A percentile compares a stretch with the other conserved stretches of the same genome.
Evolutionary conservation across 2,797 vertebrate species (phyloP).

Genomic region (Rhinoraja longicauda): DNA sequence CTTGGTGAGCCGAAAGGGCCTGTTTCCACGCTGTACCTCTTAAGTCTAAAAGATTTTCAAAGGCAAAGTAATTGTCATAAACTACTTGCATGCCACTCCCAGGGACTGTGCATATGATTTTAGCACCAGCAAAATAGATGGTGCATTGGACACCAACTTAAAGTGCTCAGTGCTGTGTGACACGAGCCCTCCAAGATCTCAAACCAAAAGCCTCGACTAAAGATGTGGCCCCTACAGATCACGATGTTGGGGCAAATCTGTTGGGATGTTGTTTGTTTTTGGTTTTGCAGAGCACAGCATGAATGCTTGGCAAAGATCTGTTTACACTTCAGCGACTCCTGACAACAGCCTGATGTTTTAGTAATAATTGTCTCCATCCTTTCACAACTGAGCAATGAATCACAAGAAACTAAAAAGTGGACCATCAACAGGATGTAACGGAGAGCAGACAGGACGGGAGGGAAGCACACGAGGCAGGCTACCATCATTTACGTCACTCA

Average conservation of each 20-base stretch:
- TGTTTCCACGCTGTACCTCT: too few species aligned
- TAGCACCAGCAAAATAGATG: not conserved
- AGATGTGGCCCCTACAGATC: not conserved
- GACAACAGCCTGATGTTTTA: not conserved
- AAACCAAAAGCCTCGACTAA: not conserved
- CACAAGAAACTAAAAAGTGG: not conserved
- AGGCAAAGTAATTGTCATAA: not conserved
- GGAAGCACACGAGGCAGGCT: not conserved
- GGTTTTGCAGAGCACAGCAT: not conserved
- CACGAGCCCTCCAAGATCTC: not conserved
- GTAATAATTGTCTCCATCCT: not conserved
- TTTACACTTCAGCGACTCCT: not conserved
- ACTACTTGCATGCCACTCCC: not conserved
- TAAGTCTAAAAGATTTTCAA: too few species aligned
- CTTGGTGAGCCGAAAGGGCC: too few species aligned
- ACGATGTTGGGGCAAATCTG: not conserved
- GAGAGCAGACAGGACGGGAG: not conserved
- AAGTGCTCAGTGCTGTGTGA: not conserved
- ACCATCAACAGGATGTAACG: not conserved
- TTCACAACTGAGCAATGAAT: not conserved
- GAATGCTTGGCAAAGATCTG: not conserved
- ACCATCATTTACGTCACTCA: not conserved
- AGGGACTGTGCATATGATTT: not conserved
- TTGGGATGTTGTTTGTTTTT: not conserved
- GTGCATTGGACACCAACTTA: not conserved